These are phyloP conservation scores for Chymomyza amoena DNA, from an alignment of 2,888 invertebrate species.

Conservation along the genomic window DNA sequence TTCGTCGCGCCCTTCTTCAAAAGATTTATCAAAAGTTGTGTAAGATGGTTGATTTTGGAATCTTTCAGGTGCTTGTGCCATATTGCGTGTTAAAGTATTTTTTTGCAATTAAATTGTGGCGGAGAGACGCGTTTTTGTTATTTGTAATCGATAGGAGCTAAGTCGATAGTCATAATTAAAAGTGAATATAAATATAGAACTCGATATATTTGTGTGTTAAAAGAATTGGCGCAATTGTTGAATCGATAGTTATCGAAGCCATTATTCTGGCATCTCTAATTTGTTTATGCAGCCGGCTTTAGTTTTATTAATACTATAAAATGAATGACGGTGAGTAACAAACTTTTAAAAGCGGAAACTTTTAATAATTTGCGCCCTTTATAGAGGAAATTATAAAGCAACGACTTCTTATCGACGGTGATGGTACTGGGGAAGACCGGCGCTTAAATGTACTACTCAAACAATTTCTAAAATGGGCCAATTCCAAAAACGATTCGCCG, in stretches of 20 bases:
- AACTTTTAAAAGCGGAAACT: background rate
- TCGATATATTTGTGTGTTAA: too few relatives aligned
- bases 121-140: background rate
- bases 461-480: conserved; percentile 90
- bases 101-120: background rate
- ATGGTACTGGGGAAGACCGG: conserved; percentile 97
- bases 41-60: conserved; percentile 58
- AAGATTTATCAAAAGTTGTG: conserved; percentile 64
- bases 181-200: too few relatives aligned
- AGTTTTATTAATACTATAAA: background rate
- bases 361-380: conserved; percentile 1
- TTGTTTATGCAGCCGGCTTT: background rate
- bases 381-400: conserved; percentile 96
- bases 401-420: conserved; percentile 95
- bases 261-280: background rate
- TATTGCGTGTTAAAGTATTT: background rate
- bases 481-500: conserved; percentile 82
- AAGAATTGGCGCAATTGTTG: too few relatives aligned
- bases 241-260: background rate
- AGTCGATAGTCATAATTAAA: too few relatives aligned
- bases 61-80: too few relatives aligned
- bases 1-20: conserved; percentile 59
- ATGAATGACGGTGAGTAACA: conserved; percentile 42
- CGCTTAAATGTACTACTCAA: conserved; percentile 91
- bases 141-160: too few relatives aligned